phyloP scores from a whole-genome alignment of 2,797 vertebrate genomes.

The Oophaga sylvatica region DNA sequence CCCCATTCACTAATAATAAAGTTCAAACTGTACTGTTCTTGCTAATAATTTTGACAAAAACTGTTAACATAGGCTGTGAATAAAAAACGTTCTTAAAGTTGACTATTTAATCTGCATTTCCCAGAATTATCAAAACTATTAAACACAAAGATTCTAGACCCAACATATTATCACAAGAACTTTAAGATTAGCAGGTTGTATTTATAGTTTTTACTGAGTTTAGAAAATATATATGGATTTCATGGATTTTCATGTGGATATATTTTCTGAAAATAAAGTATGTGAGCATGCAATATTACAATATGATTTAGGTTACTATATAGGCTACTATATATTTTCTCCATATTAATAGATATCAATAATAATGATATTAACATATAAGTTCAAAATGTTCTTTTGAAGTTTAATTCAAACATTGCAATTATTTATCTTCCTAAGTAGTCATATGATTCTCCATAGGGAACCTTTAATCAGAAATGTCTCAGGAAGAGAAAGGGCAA shows the following conservation, averaged over 20 bases:
- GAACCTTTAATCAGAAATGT: constrained; percentile 23
- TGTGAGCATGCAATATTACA: neutral
- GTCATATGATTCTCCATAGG: constrained; percentile 31
- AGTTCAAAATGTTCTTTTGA: constrained; percentile 21
- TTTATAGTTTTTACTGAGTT: too few species aligned
- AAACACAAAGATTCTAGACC: too few species aligned
- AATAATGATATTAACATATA: neutral
- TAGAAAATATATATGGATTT: neutral
- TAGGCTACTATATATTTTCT: neutral
- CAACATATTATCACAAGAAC: too few species aligned
- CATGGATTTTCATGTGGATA: neutral
- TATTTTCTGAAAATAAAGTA: neutral
- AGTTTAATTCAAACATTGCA: constrained; percentile 5
- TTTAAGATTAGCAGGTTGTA: too few species aligned
- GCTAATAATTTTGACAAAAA: too few species aligned
- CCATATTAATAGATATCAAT: neutral
- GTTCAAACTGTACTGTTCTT: too few species aligned
- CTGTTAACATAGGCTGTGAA: too few species aligned
- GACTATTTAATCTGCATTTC: too few species aligned
- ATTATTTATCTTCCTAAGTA: constrained; percentile 15
- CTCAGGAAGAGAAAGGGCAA: constrained; percentile 38
- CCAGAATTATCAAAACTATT: too few species aligned
- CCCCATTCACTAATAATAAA: too few species aligned
- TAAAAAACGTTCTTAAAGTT: too few species aligned
- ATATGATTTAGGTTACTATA: neutral